Evolutionary conservation across 2,113 vertebrate genomes (phyloP).

Genomic region (Leptodactylus fuscus): DNA sequence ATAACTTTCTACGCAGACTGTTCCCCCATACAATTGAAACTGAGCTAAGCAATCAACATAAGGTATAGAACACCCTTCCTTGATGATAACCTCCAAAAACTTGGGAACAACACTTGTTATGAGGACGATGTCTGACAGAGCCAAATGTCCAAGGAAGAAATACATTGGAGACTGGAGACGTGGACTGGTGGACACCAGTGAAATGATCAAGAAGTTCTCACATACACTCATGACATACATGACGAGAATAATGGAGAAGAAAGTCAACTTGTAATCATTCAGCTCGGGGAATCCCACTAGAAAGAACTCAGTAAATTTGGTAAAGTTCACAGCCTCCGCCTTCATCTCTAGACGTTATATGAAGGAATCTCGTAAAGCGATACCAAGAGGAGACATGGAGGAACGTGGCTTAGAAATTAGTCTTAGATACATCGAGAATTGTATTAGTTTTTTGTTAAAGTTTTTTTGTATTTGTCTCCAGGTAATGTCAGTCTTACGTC

Average conservation of each 20-base stretch:
- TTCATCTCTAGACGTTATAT: not conserved
- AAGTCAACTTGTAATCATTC: not conserved
- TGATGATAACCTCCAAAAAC: not conserved
- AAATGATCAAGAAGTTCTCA: not conserved
- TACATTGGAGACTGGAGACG: constrained; percentile 13
- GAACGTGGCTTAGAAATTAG: no score
- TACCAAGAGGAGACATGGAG: not conserved
- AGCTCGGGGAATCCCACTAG: not conserved
- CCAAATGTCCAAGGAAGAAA: constrained; percentile 30
- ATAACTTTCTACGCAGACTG: not conserved
- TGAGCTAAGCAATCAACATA: not conserved
- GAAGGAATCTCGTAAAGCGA: not conserved
- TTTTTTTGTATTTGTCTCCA: no score
- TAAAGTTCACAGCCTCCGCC: not conserved
- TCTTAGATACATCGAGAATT: no score
- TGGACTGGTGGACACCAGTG: not conserved
- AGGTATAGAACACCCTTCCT: not conserved
- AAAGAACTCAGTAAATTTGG: not conserved
- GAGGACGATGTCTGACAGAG: constrained; percentile 38
- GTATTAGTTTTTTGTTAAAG: no score
- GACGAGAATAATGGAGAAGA: not conserved
- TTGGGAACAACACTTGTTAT: not conserved
- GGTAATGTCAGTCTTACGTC: no score
- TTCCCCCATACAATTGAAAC: not conserved
- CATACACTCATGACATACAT: not conserved